Percentiles rank a stretch among this genome's conserved stretches.
These are phyloP conservation scores for Cryptus viduatorius DNA, from an alignment of 2,888 invertebrate species.

Conservation along the genomic window DNA sequence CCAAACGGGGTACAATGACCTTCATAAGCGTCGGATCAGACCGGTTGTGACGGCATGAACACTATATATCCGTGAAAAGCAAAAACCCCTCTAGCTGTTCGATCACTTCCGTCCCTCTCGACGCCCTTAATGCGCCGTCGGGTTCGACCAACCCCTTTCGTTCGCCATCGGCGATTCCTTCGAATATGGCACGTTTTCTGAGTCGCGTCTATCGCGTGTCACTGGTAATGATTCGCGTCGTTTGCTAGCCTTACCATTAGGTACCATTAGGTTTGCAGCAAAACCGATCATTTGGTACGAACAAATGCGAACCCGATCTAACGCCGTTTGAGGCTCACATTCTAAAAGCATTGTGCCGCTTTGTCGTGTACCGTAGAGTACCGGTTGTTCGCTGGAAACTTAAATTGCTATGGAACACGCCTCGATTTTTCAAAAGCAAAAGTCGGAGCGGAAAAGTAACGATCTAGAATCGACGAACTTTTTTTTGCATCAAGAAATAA, in stretches of 20 bases:
- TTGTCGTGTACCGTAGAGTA: not conserved
- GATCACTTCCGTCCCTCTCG: constrained; percentile 29
- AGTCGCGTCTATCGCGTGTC: constrained; percentile 56
- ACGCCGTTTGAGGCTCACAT: not conserved
- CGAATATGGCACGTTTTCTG: constrained; percentile 26
- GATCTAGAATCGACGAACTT: too few relatives aligned
- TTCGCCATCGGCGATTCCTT: constrained; percentile 16
- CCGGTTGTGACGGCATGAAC: not conserved
- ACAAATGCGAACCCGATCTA: not conserved
- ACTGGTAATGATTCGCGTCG: constrained; percentile 59
- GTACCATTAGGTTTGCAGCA: not conserved
- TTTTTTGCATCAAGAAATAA: too few relatives aligned
- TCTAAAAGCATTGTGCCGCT: not conserved
- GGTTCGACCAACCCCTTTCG: constrained; percentile 40
- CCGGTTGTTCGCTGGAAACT: too few relatives aligned
- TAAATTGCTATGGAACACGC: too few relatives aligned
- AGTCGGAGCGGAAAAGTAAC: too few relatives aligned
- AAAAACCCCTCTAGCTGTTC: constrained; percentile 17
- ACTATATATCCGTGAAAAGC: constrained; percentile 30
- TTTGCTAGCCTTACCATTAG: constrained; percentile 47
- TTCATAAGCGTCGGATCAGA: constrained; percentile 21
- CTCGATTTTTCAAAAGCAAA: too few relatives aligned
- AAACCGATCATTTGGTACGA: constrained; percentile 3
- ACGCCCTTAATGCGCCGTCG: constrained; percentile 32
- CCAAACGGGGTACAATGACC: constrained; percentile 1